Evolutionary conservation across 2,888 invertebrate species (phyloP).

Genomic region (Melinaea marsaeus): DNA sequence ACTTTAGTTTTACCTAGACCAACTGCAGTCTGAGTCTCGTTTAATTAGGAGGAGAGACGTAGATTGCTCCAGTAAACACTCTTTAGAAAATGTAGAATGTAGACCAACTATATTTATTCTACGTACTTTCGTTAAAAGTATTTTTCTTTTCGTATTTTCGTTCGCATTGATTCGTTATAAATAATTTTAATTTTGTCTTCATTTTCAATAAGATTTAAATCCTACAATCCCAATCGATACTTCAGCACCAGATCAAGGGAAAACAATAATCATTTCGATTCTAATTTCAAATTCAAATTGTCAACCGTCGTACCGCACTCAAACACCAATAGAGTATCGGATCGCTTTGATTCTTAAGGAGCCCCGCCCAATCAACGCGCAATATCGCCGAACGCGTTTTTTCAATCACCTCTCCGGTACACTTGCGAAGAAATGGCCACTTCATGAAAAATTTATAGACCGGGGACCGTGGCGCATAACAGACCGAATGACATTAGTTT

Average conservation of each 20-base stretch:
- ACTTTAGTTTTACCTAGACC: slow-evolving; percentile 3
- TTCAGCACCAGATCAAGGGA: slow-evolving; percentile 3
- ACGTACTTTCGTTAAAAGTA: too few relatives aligned
- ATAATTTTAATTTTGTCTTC: too few relatives aligned
- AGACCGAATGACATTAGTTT: slow-evolving; percentile 69
- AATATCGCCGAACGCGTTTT: slow-evolving; percentile 60
- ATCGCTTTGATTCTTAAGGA: slow-evolving; percentile 35
- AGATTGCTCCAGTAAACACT: not conserved
- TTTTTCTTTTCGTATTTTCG: too few relatives aligned
- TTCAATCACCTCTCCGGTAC: slow-evolving; percentile 64
- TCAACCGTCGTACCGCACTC: slow-evolving; percentile 24
- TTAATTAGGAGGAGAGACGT: slow-evolving; percentile 1
- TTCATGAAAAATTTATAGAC: slow-evolving; percentile 74
- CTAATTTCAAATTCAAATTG: slow-evolving; percentile 36
- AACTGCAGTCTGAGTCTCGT: slow-evolving; percentile 6
- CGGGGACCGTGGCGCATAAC: slow-evolving; percentile 51
- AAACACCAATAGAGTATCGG: slow-evolving; percentile 31
- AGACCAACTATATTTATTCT: too few relatives aligned
- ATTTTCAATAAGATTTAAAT: too few relatives aligned
- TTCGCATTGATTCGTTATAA: too few relatives aligned
- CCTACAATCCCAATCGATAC: not conserved
- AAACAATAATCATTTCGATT: slow-evolving; percentile 22
- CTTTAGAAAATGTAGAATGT: slow-evolving; percentile 2
- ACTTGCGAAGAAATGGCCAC: slow-evolving; percentile 46
- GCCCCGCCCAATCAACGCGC: slow-evolving; percentile 50